Conservation (phyloP, 2,888 invertebrate genomes). For the Eupithecia subumbrata region DNA sequence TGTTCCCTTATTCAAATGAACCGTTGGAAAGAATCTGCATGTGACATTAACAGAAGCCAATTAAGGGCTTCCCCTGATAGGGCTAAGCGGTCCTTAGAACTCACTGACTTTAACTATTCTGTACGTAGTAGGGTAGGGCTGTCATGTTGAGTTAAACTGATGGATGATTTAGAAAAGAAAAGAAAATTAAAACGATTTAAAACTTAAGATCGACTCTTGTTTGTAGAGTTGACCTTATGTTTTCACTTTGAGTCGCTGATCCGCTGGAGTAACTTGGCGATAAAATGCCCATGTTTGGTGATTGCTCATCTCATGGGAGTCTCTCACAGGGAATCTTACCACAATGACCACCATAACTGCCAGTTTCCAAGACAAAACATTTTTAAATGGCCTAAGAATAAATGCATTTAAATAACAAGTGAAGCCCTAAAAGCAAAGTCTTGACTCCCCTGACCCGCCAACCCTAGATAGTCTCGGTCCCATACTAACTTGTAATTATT, state of each 20-base stretch:
- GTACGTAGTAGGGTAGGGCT: constrained; percentile 4
- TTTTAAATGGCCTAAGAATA: too few relatives aligned
- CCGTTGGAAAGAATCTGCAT: constrained; percentile 23
- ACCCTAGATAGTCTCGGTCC: constrained; percentile 4
- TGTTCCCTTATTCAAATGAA: constrained; percentile 14
- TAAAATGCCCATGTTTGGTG: not conserved
- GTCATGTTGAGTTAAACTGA: not conserved
- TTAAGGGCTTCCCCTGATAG: constrained; percentile 49
- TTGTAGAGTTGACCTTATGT: too few relatives aligned
- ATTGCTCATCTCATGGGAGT: not conserved
- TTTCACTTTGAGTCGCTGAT: not conserved
- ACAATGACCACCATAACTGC: not conserved
- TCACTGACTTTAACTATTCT: constrained; percentile 11
- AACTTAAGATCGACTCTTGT: not conserved
- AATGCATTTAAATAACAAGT: not conserved
- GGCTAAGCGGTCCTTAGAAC: constrained; percentile 5
- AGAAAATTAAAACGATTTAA: too few relatives aligned
- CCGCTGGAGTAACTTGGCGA: not conserved
- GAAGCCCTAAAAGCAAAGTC: not conserved
- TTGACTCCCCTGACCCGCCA: constrained; percentile 1
- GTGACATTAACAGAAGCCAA: constrained; percentile 59
- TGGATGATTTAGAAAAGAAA: not conserved
- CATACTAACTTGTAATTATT: not conserved
- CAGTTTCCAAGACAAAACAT: not conserved
- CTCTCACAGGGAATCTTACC: not conserved